A percentile compares a stretch with the other conserved stretches of the same genome.
Conservation (phyloP, 2,888 invertebrate species). For the Agapetus fuscipes region DNA sequence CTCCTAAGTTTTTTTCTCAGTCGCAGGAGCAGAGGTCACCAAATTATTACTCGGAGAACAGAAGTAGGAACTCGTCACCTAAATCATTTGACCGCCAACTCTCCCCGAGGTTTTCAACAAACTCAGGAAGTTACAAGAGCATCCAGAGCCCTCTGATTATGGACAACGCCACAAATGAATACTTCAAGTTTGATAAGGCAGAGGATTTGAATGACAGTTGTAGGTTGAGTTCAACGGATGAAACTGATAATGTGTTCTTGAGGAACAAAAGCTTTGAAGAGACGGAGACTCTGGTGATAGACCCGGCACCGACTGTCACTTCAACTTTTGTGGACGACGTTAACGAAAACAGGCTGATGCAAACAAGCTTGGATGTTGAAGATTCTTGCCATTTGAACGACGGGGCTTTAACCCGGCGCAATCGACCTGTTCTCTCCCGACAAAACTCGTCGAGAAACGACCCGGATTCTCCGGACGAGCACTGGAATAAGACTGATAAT, state of each 20-base stretch:
- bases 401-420: not conserved
- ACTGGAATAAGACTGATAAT: not conserved
- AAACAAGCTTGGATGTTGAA: slow-evolving; percentile 1
- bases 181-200: slow-evolving; percentile 13
- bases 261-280: not conserved
- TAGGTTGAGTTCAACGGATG: slow-evolving; percentile 1
- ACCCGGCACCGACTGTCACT: not conserved
- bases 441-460: slow-evolving; percentile 1
- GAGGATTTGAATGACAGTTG: slow-evolving; percentile 1
- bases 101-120: slow-evolving; percentile 15
- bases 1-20: slow-evolving; percentile 16
- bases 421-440: not conserved
- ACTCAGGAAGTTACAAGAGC: slow-evolving; percentile 10
- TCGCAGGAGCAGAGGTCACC: slow-evolving; percentile 16
- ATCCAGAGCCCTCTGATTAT: slow-evolving; percentile 16
- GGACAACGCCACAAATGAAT: slow-evolving; percentile 9
- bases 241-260: slow-evolving; percentile 12
- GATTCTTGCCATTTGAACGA: not conserved
- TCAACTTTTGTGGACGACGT: not conserved
- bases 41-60: slow-evolving; percentile 27
- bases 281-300: too few relatives aligned
- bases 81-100: slow-evolving; percentile 32
- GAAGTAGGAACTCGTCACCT: slow-evolving; percentile 30
- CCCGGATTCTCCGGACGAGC: not conserved
- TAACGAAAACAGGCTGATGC: not conserved